phyloP scores from a whole-genome alignment of 2,113 vertebrate species.

The Bolborhynchus lineola region DNA sequence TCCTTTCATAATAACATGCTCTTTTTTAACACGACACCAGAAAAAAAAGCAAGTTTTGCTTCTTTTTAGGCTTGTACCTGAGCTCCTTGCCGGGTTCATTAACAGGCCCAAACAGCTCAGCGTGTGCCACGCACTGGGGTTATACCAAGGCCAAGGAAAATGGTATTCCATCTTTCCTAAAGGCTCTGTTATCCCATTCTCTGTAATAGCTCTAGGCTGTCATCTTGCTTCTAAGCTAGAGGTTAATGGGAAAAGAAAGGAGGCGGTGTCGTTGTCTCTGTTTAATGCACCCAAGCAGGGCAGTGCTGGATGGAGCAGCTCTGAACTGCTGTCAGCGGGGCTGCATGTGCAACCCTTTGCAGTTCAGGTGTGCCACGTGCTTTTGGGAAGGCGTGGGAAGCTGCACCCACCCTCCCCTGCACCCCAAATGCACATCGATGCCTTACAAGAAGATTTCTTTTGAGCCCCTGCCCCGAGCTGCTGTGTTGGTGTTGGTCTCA shows the following conservation, averaged over 20 bases:
- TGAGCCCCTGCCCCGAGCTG: accelerated
- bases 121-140: accelerated
- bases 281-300: not conserved
- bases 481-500: accelerated
- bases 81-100: not conserved
- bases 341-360: not conserved
- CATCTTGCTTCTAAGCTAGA: not conserved
- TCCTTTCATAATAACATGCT: accelerated
- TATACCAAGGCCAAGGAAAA: not conserved
- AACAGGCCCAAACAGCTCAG: not conserved
- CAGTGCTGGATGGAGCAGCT: not conserved
- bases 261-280: not conserved
- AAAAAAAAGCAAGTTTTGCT: not conserved
- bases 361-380: not conserved
- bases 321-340: not conserved
- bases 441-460: not conserved
- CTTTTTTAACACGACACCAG: accelerated
- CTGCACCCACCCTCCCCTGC: not conserved
- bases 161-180: not conserved
- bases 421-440: not conserved
- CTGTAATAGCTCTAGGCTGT: not conserved
- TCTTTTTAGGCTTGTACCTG: not conserved
- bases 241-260: not conserved
- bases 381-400: not conserved
- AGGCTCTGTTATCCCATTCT: not conserved